Base-by-base conservation (phyloP, 2,888 invertebrate species). In the Phyllotreta cruciferae region DNA sequence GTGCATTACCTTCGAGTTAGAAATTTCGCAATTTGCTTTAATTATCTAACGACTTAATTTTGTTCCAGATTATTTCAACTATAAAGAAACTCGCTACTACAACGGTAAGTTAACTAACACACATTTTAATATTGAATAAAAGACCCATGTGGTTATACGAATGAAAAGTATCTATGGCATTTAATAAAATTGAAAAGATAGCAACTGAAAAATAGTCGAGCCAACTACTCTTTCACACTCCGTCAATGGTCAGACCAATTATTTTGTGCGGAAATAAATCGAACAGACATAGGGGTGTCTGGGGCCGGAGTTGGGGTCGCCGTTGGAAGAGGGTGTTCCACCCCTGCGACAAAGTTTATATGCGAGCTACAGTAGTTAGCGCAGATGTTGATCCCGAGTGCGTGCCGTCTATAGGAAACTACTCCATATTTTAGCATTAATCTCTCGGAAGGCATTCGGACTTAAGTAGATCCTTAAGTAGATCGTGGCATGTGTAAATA, bases 341-440 rank as follows among this genome's bases (percentile, higher is more conserved):
- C 60, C 60, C 69, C 66, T 24, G 24, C 37, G 38, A 37, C 41
- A 9, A 13, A 42, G 52, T 37, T 68, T 60, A 64, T 66, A 56
- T 62, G 67, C 54, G 60, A 60, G 65, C 66, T 66, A 69, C 72
- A 67, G 74, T 75, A 75, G 75, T 76, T 75, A 76, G 70, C 70
- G 73, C 76, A 74, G 74, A 71, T 73, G 73, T 70, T 69, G 70
- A 68, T 71, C 67, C 67, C 42, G 56, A 67, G 66, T 72, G 71
- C 71, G 73, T 73, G 70, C 69, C 66, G 70, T 66, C 64, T 66
- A 24, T 24, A 74, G 73, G 74, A 75, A 75, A 74, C 50, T 71
- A 73, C 73, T 74, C 74, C 72, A 75, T 76, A 76, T 75, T 75
- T 77, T 73, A 76, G 71, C 69, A 71, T 69, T 74, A 74, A 75